Evolutionary conservation across 2,888 invertebrate genomes (phyloP).

Genomic region (Rhagium mordax): DNA sequence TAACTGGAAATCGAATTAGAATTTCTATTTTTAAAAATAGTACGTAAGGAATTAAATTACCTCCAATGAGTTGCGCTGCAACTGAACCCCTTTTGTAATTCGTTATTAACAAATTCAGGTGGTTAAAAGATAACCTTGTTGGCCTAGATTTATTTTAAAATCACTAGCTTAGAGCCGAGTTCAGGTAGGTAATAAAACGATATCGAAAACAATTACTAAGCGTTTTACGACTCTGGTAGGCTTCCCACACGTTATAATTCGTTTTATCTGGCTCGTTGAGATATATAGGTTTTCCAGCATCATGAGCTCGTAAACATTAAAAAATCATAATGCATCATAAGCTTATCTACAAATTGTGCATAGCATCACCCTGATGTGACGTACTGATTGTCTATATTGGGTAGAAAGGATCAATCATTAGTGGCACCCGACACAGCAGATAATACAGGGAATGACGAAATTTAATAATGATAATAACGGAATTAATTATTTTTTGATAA

Average conservation of each 20-base stretch:
- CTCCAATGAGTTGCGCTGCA: too few species aligned
- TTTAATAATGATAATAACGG: background rate
- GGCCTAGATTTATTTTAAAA: too few species aligned
- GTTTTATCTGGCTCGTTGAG: conserved; percentile 2
- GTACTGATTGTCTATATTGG: background rate
- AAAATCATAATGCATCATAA: conserved; percentile 12
- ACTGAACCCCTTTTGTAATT: too few species aligned
- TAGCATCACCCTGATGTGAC: background rate
- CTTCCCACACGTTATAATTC: background rate
- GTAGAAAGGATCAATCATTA: conserved; percentile 4
- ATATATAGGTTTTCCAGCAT: background rate
- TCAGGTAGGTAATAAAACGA: background rate
- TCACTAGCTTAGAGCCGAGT: too few species aligned
- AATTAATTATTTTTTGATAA: background rate
- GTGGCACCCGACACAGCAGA: background rate
- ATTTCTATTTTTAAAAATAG: too few species aligned
- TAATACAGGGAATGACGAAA: background rate
- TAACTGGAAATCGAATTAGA: too few species aligned
- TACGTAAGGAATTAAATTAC: too few species aligned
- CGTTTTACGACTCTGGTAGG: background rate
- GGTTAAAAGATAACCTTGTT: too few species aligned
- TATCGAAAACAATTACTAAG: background rate
- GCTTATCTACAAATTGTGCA: conserved; percentile 27
- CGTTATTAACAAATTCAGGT: too few species aligned
- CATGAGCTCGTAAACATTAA: conserved; percentile 10